Base-by-base conservation (phyloP, 2,888 invertebrate species). In the Drosophila histrio region DNA sequence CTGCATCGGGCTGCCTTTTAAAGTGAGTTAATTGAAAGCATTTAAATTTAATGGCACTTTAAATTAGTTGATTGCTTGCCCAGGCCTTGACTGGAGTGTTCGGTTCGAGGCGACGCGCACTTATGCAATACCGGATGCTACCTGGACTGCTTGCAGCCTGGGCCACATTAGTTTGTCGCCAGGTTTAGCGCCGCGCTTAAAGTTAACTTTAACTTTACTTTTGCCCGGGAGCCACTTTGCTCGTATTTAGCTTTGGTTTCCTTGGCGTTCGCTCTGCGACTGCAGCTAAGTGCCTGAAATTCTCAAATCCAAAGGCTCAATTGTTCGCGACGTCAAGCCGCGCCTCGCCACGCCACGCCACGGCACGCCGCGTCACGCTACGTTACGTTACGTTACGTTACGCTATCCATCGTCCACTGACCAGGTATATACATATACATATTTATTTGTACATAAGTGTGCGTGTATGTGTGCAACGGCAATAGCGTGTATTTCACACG, bases 21-120 rank as follows among this genome's bases (percentile, higher is more conserved):
- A 89, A 87, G 78, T 77, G 72, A 76, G 76, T 80, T 87, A 88
- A 87, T 89, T 87, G 80, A 78, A 72, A 82, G 46, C 77, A 80
- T 82, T 86, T 89, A 73, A 80, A 75, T 75, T 86, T 83, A 89
- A 89, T 87, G 72, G 78, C 83, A 88, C 87, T 83, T 83, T 73
- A 78, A 88, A 85, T 84, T 80, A 73, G 85, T 87, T 87, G 81
- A 84, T 77, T 78, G 36, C 44, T 49, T 53, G 39, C 11, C 53
- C 44, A 58, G 63, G 24, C 53, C 60, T 68, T 49, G 38, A 67
- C 43, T 57, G 15, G 44, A 17, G 44, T n/a, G 30, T 32, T n/a
- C 34, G 26, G 61, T 54, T 53, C 39, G 54, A 59, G 46, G 21
- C 63, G 39, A 47, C 41, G 57, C 49, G 50, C 61, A 56, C 67